Evolutionary conservation across 2,888 invertebrate species (phyloP), one percentile per base, ranked within the genome.

Genomic region (Glyphotaelius pellucidus): DNA sequence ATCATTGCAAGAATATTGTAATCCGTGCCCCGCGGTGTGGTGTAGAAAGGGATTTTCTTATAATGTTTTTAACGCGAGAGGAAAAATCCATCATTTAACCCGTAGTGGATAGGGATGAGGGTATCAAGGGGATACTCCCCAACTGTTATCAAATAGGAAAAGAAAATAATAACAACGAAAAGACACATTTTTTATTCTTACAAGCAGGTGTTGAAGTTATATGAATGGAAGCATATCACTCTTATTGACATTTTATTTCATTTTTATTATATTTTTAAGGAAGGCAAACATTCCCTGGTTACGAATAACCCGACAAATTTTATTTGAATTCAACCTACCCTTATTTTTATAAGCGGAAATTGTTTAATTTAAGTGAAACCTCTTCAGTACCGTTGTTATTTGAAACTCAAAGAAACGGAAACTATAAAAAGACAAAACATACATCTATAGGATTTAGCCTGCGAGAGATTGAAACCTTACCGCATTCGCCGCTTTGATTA

Each of bases 1-100:
- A 85, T 85, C 85, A 85, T 85, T 85, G 85, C 38, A 38, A 38
- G 85, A 38, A 85, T 85, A 85, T 85, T 85, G 85, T 85, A 85
- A 85, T 85, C 85, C 85, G 85, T 38, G 35, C 85, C 85, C n/a
- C 85, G 32, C 38, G 35, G 85, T 35, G n/a, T 38, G 85, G 85
- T 67, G 67, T 67, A 67, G 25, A 67, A 67, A 67, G 67, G 67
- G 67, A 67, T 67, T 67, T 67, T 67, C 9, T n/a, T 25, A 67
- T 25, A 67, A 67, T 67, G 67, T 52, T 52, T 52, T 52, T 52
- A 19, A 19, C 15, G 52, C 19, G 52, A 67, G 25, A 25, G 25
- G 25, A 67, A 67, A 67, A 67, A 25, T n/a, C 67, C 25, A 25
- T 67, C 25, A 7, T 67, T 67, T n/a, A 67, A 4, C 25, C 25